phyloP scores from a whole-genome alignment of 2,113 vertebrate species.

The Heterocephalus glaber region DNA sequence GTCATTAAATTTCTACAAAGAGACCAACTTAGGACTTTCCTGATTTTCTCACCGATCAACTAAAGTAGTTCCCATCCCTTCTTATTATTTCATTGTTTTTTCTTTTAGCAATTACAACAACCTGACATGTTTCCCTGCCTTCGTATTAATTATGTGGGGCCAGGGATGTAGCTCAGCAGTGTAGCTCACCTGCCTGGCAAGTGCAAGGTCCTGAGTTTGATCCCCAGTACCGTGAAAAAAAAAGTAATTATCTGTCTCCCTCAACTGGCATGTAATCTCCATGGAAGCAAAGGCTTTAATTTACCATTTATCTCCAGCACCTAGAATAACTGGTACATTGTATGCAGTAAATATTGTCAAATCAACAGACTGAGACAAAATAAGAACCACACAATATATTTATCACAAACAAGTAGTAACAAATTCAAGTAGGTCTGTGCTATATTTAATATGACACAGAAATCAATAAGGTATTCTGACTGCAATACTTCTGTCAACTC shows the following conservation, averaged over 20 bases:
- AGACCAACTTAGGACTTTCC: neutral
- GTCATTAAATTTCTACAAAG: conserved; percentile 2
- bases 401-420: neutral
- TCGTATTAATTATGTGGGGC: neutral
- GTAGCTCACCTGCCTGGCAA: no score
- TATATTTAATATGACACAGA: conserved; percentile 39
- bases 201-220: no score
- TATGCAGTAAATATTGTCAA: neutral
- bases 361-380: conserved; percentile 5
- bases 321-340: neutral
- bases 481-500: conserved; percentile 33
- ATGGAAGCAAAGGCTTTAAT: neutral
- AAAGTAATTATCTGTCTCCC: neutral
- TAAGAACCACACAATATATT: neutral
- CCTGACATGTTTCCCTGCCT: neutral
- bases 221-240: no score
- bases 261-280: neutral
- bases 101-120: neutral
- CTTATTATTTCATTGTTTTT: neutral
- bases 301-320: neutral
- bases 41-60: neutral
- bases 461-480: conserved; percentile 4
- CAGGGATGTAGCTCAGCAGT: no score
- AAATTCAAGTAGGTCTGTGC: neutral
- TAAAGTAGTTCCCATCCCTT: neutral